A percentile compares a stretch with the other conserved stretches of the same genome.
Evolutionary conservation across 1,140 invertebrate genomes (phyloP).

Genomic region (Wasmannia auropunctata): DNA sequence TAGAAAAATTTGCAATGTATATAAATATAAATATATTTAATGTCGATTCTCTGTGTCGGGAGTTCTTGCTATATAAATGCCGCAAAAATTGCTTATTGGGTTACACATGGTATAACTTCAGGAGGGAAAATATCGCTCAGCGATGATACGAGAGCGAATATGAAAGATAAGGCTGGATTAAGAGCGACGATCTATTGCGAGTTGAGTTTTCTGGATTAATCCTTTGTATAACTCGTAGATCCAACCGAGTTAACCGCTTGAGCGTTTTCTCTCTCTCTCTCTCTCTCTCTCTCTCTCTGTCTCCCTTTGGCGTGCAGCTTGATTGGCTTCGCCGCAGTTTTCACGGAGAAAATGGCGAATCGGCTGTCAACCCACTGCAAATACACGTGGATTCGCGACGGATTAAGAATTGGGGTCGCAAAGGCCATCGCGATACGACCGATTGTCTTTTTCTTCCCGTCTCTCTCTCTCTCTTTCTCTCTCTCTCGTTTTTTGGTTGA

Average conservation of each 20-base stretch:
- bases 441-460: not conserved
- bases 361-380: slow-evolving; percentile 43
- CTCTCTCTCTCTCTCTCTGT: not conserved
- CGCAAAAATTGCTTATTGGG: slow-evolving; percentile 38
- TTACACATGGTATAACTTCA: slow-evolving; percentile 21
- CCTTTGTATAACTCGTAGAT: not conserved
- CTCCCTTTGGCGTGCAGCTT: slow-evolving; percentile 4
- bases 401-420: slow-evolving; percentile 44
- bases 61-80: not conserved
- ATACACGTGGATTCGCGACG: slow-evolving; percentile 9
- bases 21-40: not conserved
- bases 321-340: slow-evolving; percentile 40
- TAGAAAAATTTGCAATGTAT: no score
- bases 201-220: slow-evolving; percentile 38
- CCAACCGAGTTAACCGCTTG: slow-evolving; percentile 5
- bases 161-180: slow-evolving; percentile 52
- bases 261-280: not conserved
- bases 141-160: slow-evolving; percentile 35
- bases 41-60: not conserved
- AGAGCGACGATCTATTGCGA: slow-evolving; percentile 24
- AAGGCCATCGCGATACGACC: not conserved
- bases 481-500: not conserved
- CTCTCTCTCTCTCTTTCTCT: not conserved
- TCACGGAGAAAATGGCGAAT: slow-evolving; percentile 36
- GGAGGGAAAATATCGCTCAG: slow-evolving; percentile 11